Percentiles rank a stretch among this genome's conserved stretches.
Conservation (phyloP, 2,113 vertebrate genomes). For the Paramisgurnus dabryanus region DNA sequence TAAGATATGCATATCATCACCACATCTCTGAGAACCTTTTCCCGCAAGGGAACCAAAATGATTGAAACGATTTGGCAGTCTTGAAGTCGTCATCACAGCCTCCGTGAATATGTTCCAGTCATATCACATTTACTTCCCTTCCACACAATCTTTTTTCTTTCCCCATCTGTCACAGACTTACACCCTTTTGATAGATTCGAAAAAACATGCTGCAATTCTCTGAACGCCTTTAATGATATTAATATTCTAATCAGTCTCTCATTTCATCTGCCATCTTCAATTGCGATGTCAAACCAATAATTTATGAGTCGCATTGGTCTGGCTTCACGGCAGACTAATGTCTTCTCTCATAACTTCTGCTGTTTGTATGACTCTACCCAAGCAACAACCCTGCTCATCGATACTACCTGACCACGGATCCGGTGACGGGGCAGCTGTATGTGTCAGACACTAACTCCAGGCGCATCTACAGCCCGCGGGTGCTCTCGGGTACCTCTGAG, state of each 20-base stretch:
- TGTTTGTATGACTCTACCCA: conserved; percentile 48
- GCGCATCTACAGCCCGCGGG: conserved; percentile 88
- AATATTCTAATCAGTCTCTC: conserved; percentile 47
- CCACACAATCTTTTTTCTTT: conserved; percentile 40
- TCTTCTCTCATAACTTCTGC: neutral
- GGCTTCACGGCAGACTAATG: conserved; percentile 12
- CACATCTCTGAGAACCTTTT: conserved; percentile 57
- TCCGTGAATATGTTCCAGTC: conserved; percentile 57
- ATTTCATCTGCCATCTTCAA: conserved; percentile 46
- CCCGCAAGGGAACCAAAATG: conserved; percentile 56
- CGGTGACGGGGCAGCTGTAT: conserved; percentile 89
- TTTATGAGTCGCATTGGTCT: conserved; percentile 15
- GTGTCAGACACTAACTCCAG: conserved; percentile 97
- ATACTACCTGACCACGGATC: conserved; percentile 94
- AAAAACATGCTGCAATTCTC: conserved; percentile 25
- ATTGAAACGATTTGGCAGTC: conserved; percentile 64
- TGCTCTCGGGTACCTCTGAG: conserved; percentile 81
- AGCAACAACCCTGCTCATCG: conserved; percentile 97
- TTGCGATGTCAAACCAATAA: conserved; percentile 15
- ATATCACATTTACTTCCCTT: conserved; percentile 63
- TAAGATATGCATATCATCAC: conserved; percentile 63
- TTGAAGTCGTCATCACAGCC: conserved; percentile 62
- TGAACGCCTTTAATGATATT: conserved; percentile 37
- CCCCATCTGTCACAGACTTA: conserved; percentile 20
- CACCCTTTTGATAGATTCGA: conserved; percentile 26